Conservation (phyloP, 2,888 invertebrate species). For the Zeuzera pyrina region DNA sequence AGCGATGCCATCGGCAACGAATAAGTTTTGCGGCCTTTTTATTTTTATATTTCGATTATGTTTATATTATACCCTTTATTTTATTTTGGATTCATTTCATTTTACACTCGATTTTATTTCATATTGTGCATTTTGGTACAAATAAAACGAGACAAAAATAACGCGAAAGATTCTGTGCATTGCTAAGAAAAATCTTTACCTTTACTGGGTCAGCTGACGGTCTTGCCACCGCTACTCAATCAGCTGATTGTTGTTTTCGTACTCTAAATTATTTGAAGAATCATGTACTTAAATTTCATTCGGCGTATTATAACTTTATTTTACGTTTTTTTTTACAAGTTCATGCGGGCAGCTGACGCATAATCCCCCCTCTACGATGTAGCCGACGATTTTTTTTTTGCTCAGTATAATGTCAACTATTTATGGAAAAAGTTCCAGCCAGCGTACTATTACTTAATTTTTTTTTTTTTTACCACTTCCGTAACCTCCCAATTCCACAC, state of each 20-base stretch:
- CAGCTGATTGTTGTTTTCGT: constrained; percentile 4
- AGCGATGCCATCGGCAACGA: constrained; percentile 1
- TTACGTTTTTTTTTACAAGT: neutral
- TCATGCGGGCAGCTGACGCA: neutral
- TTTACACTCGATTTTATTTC: neutral
- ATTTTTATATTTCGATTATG: neutral
- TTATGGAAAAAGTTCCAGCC: constrained; percentile 2
- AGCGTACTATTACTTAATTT: constrained; percentile 1
- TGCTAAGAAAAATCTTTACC: constrained; percentile 1
- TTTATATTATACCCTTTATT: constrained; percentile 1
- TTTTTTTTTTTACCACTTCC: constrained; percentile 2
- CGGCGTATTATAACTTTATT: neutral
- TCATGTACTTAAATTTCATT: neutral
- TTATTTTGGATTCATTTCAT: neutral
- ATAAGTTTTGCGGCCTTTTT: neutral
- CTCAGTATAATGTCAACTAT: constrained; percentile 2
- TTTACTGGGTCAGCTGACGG: constrained; percentile 2
- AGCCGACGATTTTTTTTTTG: constrained; percentile 1
- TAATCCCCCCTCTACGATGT: neutral
- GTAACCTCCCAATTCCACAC: constrained; percentile 1
- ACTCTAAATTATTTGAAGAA: constrained; percentile 1
- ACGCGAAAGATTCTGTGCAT: constrained; percentile 1
- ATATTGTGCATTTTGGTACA: neutral
- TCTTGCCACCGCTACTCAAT: constrained; percentile 2
- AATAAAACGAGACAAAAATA: neutral